Evolutionary conservation across 2,113 vertebrate species (phyloP), one percentile per base, ranked within the genome.

Genomic region (Tursiops truncatus): DNA sequence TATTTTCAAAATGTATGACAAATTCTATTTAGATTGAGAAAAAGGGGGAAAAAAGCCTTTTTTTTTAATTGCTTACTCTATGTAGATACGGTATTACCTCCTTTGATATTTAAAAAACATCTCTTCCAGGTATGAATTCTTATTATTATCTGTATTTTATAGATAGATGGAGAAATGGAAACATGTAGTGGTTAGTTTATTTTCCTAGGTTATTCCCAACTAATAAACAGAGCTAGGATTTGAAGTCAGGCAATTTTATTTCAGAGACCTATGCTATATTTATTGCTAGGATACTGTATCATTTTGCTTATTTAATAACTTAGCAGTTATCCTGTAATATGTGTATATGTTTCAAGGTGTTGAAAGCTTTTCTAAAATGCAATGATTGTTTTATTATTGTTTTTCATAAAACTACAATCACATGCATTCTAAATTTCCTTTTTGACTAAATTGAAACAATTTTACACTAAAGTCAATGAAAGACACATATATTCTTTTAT

Each of bases 1-100:
- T 63, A 25, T 98, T 96, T 98, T 92, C 80, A 65, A 94, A 90
- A 84, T 85, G 74, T 84, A 82, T 60, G 83, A 87, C 62, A 41
- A 25, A n/a, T 80, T 93, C 67, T 92, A 11, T 65, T 82, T 71
- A 65, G 60, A 71, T 17, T 56, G 50, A 86, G 8, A 50, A 81
- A 83, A 26, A 5, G 7, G 26, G 8, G 31, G 7, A 11, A 18
- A 28, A 31, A 63, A 44, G 5, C 44, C 25, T 63, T 63, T 63
- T 58, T 63, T 63, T 77, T 23, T 50, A 17, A 63, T 15, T 77
- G 6, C 23, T 91, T 70, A 31, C 28, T 81, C 25, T 81, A 20
- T 86, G 38, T 58, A 87, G 47, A 26, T 2, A 63, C 36, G 15
- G 13, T 63, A 6, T 76, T 76, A 33, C 23, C 36, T 94, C 25